phyloP scores from a whole-genome alignment of 23 tunicate genomes.

The Ascidia mentula region DNA sequence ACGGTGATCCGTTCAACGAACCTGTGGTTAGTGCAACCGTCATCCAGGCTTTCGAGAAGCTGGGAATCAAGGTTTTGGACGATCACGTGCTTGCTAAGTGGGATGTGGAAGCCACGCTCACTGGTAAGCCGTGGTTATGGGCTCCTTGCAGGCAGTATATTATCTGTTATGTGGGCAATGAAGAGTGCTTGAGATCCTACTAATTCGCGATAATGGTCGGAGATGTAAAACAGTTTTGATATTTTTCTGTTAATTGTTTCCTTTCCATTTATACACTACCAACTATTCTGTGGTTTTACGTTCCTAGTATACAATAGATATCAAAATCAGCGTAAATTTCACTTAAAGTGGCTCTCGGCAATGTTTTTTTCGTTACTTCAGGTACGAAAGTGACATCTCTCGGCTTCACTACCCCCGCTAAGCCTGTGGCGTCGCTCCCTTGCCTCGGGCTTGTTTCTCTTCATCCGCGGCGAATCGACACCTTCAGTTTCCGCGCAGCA shows the following conservation, averaged over 20 bases:
- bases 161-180: too few relatives aligned
- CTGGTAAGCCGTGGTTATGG: conserved; percentile 29
- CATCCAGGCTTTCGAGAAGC: conserved; percentile 11
- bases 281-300: too few relatives aligned
- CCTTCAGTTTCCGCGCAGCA: conserved; percentile 54
- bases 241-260: too few relatives aligned
- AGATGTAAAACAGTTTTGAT: too few relatives aligned
- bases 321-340: too few relatives aligned
- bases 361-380: not conserved
- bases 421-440: conserved; percentile 51
- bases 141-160: too few relatives aligned
- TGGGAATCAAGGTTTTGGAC: conserved; percentile 56
- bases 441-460: conserved; percentile 65
- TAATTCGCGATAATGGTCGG: too few relatives aligned
- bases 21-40: conserved; percentile 61
- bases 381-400: conserved; percentile 32
- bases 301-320: too few relatives aligned
- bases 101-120: conserved; percentile 14
- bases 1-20: conserved; percentile 81
- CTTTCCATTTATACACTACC: too few relatives aligned
- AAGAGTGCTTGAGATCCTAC: too few relatives aligned
- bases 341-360: not conserved
- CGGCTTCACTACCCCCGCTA: conserved; percentile 61
- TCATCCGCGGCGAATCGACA: conserved; percentile 78
- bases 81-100: conserved; percentile 59